phyloP scores from a whole-genome alignment of 1,140 invertebrate genomes.

The Armadillidium nasatum region DNA sequence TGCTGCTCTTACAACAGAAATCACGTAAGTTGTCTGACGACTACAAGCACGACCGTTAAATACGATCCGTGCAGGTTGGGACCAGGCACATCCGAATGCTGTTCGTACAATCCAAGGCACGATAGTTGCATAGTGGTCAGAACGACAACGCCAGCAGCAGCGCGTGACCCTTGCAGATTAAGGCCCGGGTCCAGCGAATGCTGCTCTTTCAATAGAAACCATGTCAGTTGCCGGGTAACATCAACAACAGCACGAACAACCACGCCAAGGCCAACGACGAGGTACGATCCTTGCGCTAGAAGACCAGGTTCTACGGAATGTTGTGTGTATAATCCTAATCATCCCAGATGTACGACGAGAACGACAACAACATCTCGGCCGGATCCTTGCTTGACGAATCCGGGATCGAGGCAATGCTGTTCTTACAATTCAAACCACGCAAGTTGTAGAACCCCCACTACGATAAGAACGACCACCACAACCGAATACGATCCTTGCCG shows the following conservation, averaged over 20 bases:
- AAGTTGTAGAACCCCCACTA: background rate
- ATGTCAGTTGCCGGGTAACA: conserved; percentile 4
- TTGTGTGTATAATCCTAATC: conserved; percentile 26
- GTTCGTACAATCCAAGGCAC: conserved; percentile 2
- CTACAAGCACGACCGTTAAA: conserved; percentile 1
- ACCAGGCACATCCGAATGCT: conserved; percentile 19
- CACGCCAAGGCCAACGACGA: no score
- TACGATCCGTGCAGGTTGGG: conserved; percentile 14
- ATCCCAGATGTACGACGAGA: background rate
- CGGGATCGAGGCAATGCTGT: conserved; percentile 26
- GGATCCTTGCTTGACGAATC: conserved; percentile 10
- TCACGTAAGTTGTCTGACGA: conserved; percentile 13
- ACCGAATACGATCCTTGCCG: background rate
- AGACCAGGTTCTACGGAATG: conserved; percentile 33
- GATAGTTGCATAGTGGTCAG: conserved; percentile 16
- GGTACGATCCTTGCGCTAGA: background rate
- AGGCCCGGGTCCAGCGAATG: conserved; percentile 13
- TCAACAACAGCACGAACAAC: no score
- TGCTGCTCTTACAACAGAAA: background rate
- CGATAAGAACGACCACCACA: background rate
- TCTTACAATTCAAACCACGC: conserved; percentile 16
- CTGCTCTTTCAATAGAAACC: background rate
- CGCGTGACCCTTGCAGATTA: conserved; percentile 16
- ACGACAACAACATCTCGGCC: conserved; percentile 23
- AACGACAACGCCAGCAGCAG: conserved; percentile 26